A percentile compares a stretch with the other conserved stretches of the same genome.
These are phyloP conservation scores for Sinohyriopsis cumingii DNA, from an alignment of 2,888 invertebrate species.

Conservation along the genomic window DNA sequence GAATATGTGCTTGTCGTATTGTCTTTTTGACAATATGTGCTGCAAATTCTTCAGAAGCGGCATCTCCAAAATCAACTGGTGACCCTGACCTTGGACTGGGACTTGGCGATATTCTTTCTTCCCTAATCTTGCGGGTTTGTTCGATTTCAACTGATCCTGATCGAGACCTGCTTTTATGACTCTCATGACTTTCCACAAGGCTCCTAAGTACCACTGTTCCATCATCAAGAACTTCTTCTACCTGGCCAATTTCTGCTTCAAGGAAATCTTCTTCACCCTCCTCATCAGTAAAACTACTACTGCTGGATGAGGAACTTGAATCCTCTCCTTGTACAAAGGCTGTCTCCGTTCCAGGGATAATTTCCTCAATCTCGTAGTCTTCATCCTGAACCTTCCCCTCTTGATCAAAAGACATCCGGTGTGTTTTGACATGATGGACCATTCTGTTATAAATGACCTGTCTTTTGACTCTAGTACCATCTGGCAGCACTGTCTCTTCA, in stretches of 20 bases:
- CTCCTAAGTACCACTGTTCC: constrained; percentile 44
- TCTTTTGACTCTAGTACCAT: constrained; percentile 59
- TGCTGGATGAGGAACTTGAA: constrained; percentile 30
- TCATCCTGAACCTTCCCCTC: constrained; percentile 37
- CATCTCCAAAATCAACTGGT: constrained; percentile 22
- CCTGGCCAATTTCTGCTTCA: constrained; percentile 37
- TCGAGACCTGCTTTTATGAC: constrained; percentile 38
- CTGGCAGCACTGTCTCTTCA: constrained; percentile 56
- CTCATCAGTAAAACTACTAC: constrained; percentile 43
- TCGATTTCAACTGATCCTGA: constrained; percentile 47
- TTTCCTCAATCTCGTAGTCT: constrained; percentile 59
- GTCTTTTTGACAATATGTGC: constrained; percentile 36
- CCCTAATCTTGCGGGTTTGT: constrained; percentile 19
- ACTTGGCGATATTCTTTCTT: constrained; percentile 27
- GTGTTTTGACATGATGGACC: constrained; percentile 58
- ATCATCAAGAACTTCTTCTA: constrained; percentile 45
- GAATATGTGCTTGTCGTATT: constrained; percentile 34
- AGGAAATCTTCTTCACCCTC: constrained; percentile 17
- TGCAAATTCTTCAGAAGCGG: constrained; percentile 21
- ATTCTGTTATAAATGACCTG: constrained; percentile 61
- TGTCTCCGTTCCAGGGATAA: constrained; percentile 61
- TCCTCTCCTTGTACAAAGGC: constrained; percentile 50
- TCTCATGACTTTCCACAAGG: constrained; percentile 40
- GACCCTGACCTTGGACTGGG: constrained; percentile 44
- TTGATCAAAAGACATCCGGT: constrained; percentile 56